Percentiles rank a stretch among this genome's conserved stretches.
These are phyloP conservation scores for Eueides isabella DNA, from an alignment of 1,140 invertebrate genomes.

Conservation along the genomic window DNA sequence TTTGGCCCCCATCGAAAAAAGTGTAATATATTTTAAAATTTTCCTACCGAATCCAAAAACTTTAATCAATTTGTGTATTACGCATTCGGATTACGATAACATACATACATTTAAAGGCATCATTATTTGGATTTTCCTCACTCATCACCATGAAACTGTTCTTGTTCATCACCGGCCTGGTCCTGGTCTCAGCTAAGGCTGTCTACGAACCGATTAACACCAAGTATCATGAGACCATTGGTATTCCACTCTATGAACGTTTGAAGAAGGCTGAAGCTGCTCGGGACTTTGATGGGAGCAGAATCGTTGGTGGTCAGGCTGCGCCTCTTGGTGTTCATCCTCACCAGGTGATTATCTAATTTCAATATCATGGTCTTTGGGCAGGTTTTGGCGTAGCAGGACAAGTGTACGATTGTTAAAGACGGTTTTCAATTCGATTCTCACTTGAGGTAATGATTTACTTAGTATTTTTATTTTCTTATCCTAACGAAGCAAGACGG, in stretches of 20 bases:
- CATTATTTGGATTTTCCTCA: not conserved
- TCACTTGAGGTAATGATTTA: too few species aligned
- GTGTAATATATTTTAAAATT: not conserved
- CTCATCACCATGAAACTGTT: constrained; percentile 23
- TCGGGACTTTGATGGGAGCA: constrained; percentile 45
- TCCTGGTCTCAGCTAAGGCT: not conserved
- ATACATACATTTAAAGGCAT: not conserved
- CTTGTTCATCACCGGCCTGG: constrained; percentile 15
- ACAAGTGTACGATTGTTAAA: too few species aligned
- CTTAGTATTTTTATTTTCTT: too few species aligned
- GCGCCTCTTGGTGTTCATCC: constrained; percentile 42
- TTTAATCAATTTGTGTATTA: not conserved
- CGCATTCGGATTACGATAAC: not conserved
- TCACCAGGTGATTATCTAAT: constrained; percentile 44
- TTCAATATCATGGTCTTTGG: too few species aligned
- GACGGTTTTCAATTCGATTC: too few species aligned
- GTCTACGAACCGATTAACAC: constrained; percentile 37
- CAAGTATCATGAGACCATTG: constrained; percentile 48
- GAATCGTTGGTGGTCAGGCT: constrained; percentile 47
- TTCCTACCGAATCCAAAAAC: not conserved
- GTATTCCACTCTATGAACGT: constrained; percentile 41
- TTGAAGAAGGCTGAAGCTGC: constrained; percentile 43
- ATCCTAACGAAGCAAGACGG: too few species aligned
- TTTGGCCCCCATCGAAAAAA: too few species aligned
- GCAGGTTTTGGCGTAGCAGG: too few species aligned